Evolutionary conservation across 2,113 vertebrate genomes (phyloP).

Genomic region (Syngnathoides biaculeatus): DNA sequence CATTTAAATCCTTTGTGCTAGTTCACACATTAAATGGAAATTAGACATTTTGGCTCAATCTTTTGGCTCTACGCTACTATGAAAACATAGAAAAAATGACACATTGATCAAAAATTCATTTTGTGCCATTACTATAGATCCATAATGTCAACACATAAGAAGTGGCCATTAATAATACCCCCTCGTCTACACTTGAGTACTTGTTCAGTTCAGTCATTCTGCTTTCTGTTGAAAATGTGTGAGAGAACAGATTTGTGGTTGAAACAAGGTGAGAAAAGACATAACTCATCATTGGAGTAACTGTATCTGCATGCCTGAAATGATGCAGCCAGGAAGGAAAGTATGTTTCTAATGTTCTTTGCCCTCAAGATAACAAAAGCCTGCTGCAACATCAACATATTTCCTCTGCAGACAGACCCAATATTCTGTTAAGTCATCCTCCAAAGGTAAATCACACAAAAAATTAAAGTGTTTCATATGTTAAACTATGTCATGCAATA

Average conservation of each 20-base stretch:
- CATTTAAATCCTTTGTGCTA: conserved; percentile 22
- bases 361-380: conserved; percentile 34
- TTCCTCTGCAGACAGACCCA: conserved; percentile 28
- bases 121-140: conserved; percentile 27
- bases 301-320: conserved; percentile 23
- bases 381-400: conserved; percentile 23
- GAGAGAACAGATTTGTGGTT: conserved; percentile 16
- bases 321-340: conserved; percentile 32
- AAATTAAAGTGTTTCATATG: conserved; percentile 3
- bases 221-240: not conserved
- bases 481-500: conserved; percentile 5
- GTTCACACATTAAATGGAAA: conserved; percentile 39
- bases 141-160: conserved; percentile 32
- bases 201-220: not conserved
- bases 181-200: conserved; percentile 20
- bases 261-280: conserved; percentile 29
- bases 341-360: conserved; percentile 30
- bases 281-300: conserved; percentile 26
- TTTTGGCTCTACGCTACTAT: conserved; percentile 11
- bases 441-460: conserved; percentile 31
- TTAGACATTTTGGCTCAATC: conserved; percentile 8
- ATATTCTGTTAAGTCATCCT: conserved; percentile 13
- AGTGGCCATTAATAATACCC: conserved; percentile 29
- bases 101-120: conserved; percentile 14
- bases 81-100: not conserved